These are phyloP conservation scores for Helarctos malayanus DNA, from an alignment of 2,797 vertebrate species.

Conservation along the genomic window DNA sequence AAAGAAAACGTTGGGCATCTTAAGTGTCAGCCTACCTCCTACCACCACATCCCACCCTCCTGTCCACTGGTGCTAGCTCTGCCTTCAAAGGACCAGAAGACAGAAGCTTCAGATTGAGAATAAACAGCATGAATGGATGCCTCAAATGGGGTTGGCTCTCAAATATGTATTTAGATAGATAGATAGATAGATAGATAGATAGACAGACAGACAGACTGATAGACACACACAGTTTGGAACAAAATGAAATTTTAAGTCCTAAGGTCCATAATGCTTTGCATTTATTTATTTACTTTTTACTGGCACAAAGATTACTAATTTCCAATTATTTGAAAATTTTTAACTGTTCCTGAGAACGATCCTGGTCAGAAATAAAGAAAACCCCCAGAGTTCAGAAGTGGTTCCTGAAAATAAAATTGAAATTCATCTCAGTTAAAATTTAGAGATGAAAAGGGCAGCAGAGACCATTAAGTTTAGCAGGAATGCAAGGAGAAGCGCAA, in stretches of 20 bases:
- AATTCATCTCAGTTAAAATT: constrained; percentile 64
- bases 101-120: not conserved
- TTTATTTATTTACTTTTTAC: not conserved
- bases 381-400: not conserved
- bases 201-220: not conserved
- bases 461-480: constrained; percentile 45
- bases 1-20: not conserved
- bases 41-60: not conserved
- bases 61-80: not conserved
- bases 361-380: not conserved
- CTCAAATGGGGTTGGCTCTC: not conserved
- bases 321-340: not conserved
- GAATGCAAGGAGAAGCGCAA: constrained; percentile 32
- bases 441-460: constrained; percentile 69
- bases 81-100: not conserved
- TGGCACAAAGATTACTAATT: not conserved
- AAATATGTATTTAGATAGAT: not conserved
- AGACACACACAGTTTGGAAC: not conserved
- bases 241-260: not conserved
- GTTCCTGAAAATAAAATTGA: constrained; percentile 24
- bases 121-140: not conserved
- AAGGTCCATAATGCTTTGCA: not conserved
- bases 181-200: not conserved
- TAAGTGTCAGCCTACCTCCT: not conserved
- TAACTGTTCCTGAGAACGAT: not conserved